Percentiles rank a stretch among this genome's conserved stretches.
These are phyloP conservation scores for Zoanthus gigantus DNA, from an alignment of 92 coral and sea anemone species.

Conservation along the genomic window DNA sequence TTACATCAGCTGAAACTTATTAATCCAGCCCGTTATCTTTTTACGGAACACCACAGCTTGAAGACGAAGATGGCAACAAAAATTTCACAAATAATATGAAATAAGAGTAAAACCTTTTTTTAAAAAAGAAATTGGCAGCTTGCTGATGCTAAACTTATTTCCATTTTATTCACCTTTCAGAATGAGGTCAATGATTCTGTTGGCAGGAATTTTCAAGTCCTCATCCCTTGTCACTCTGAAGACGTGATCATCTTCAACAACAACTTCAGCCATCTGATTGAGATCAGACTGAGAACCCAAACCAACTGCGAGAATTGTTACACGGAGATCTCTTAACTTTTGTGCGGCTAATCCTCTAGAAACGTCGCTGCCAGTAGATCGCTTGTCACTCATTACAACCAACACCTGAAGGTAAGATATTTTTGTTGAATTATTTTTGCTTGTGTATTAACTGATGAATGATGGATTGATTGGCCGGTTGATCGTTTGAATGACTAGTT, in stretches of 20 bases:
- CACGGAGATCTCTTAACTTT: conserved; percentile 34
- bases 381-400: conserved; percentile 41
- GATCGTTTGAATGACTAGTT: background rate
- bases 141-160: no score
- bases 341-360: conserved; percentile 22
- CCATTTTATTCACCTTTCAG: conserved; percentile 5
- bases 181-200: conserved; percentile 38
- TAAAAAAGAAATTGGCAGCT: no score
- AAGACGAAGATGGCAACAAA: background rate
- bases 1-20: no score
- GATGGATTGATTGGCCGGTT: background rate
- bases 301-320: conserved; percentile 28
- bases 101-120: no score
- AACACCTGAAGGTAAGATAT: background rate
- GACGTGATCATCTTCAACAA: conserved; percentile 13
- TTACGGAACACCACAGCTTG: no score
- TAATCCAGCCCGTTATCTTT: no score
- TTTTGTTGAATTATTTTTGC: background rate
- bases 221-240: conserved; percentile 10
- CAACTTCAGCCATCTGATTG: conserved; percentile 21
- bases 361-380: conserved; percentile 11
- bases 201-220: background rate
- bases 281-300: conserved; percentile 23
- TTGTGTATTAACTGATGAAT: no score
- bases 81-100: background rate